These are phyloP conservation scores for Sarcophaga carnaria DNA, from an alignment of 2,888 invertebrate species.

Conservation along the genomic window DNA sequence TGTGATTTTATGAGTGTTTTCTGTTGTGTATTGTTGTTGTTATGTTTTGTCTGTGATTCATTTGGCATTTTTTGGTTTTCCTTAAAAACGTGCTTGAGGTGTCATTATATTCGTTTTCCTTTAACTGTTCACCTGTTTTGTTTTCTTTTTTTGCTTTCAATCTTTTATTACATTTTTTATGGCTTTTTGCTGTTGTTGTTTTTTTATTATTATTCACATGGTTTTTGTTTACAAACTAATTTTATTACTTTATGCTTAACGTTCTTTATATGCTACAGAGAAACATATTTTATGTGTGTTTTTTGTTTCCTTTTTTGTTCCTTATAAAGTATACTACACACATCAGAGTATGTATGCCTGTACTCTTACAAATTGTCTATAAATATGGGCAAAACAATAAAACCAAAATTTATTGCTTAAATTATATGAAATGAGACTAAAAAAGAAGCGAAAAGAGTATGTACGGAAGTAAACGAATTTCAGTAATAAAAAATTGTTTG, in stretches of 20 bases:
- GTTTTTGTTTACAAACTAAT: conserved; percentile 44
- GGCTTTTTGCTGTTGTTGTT: background rate
- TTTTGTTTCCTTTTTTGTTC: too few relatives aligned
- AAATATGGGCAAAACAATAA: conserved; percentile 47
- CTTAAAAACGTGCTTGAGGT: conserved; percentile 33
- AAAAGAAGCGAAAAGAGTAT: too few relatives aligned
- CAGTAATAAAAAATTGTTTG: too few relatives aligned
- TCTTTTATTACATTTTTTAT: too few relatives aligned
- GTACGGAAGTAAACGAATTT: too few relatives aligned
- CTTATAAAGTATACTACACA: too few relatives aligned
- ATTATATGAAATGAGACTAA: background rate
- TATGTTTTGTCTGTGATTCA: background rate
- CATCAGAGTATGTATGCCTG: background rate
- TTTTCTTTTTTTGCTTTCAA: background rate
- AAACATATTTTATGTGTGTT: conserved; percentile 6
- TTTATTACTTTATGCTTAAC: conserved; percentile 53
- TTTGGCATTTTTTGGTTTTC: background rate
- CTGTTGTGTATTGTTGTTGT: background rate
- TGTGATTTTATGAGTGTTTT: too few relatives aligned
- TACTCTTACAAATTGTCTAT: conserved; percentile 10
- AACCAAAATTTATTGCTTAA: conserved; percentile 50
- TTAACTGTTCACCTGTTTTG: background rate
- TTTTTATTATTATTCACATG: background rate
- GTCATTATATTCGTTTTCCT: conserved; percentile 21
- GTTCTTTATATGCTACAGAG: background rate